Conservation (phyloP, 2,888 invertebrate species). For the Thera britannica region DNA sequence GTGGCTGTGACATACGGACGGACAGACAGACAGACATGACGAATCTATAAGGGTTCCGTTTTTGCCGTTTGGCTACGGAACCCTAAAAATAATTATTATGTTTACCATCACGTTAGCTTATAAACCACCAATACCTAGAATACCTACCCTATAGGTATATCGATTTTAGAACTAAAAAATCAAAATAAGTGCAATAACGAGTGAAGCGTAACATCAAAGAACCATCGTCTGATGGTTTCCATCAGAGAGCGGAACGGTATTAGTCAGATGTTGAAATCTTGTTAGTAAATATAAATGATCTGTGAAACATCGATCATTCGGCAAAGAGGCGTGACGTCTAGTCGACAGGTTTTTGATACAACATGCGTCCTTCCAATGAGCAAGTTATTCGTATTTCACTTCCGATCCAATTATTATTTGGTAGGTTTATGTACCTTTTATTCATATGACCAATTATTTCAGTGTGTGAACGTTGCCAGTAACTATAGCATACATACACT, state of each 20-base stretch:
- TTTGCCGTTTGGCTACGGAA: too few species aligned
- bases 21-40: too few species aligned
- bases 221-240: slow-evolving; percentile 58
- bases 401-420: neutral
- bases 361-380: neutral
- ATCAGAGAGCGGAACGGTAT: slow-evolving; percentile 57
- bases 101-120: too few species aligned
- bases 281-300: slow-evolving; percentile 59
- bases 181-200: slow-evolving; percentile 31
- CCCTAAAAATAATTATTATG: too few species aligned
- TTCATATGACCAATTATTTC: neutral
- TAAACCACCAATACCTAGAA: too few species aligned
- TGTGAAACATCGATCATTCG: slow-evolving; percentile 62
- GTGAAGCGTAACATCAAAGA: slow-evolving; percentile 62
- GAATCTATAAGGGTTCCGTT: too few species aligned
- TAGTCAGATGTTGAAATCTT: slow-evolving; percentile 56
- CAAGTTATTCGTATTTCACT: neutral
- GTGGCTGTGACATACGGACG: too few species aligned
- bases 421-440: too few species aligned
- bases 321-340: slow-evolving; percentile 45
- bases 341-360: slow-evolving; percentile 6
- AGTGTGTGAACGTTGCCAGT: neutral
- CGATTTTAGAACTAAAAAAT: slow-evolving; percentile 6
- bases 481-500: neutral
- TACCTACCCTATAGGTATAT: too few species aligned